Base-by-base conservation (phyloP, 1,140 invertebrate species). In the Cydia strobilella region DNA sequence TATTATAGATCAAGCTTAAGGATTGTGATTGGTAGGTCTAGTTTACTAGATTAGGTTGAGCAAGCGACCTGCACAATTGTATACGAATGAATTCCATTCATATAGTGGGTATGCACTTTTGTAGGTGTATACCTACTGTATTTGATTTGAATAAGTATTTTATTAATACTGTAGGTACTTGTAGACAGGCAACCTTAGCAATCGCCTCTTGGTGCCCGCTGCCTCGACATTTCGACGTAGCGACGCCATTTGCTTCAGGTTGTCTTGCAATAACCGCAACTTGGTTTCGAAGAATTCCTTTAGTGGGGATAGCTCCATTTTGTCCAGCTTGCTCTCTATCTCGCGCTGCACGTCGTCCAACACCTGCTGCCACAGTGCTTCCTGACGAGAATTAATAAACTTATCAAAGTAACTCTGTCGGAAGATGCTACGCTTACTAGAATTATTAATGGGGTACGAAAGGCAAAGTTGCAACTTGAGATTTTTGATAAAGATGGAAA, bases 281-380 rank as follows among this genome's bases (percentile, higher is more conserved):
- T 96, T 94, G 69, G 86, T 92, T 75, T 95, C 94, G 72, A 96
- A 94, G 73, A 95, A 94, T 0, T 96, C 95, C 71, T 95, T 94
- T 59, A 96, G 90, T 1, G 95, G 95, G 20, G 93, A 94, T 12
- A 96, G 84, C 73, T 96, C 95, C 51, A 94, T 89, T 82, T 95
- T 96, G 80, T 96, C 94, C 1, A 96, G 82, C 84, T 96, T 96
- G 12, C 93, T 93, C 27, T 95, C 95, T 73, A 96, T 93, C 63
- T 96, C 95, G 13, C 93, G 93, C 79, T 96, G 95, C 25, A 97
- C 93, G 45, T 95, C 94, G 59, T 95, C 94, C 2, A 96, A 84
- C 0, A 95, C 94, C 90, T 95, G 93, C 77, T 95, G 93, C 93
- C 95, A 95, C 2, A 95, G 85, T 72, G 94, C 90, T 86, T 95